These are phyloP conservation scores for Anticlea derivata DNA, from an alignment of 2,888 invertebrate species.

Conservation along the genomic window DNA sequence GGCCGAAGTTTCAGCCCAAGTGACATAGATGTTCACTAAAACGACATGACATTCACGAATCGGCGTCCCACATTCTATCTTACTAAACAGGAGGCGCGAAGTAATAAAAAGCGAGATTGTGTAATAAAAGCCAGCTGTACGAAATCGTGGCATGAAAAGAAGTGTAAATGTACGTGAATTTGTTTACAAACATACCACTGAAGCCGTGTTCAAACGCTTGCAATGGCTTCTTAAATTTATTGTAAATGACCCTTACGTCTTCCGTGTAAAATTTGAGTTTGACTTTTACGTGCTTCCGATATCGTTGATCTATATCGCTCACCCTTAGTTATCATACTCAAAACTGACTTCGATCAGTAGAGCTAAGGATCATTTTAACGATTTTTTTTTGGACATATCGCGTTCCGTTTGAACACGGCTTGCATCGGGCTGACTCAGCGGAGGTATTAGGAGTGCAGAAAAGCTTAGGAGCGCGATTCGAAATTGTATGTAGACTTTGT, in stretches of 20 bases:
- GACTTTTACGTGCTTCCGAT: too few species aligned
- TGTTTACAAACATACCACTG: slow-evolving; percentile 69
- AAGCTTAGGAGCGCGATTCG: slow-evolving; percentile 12
- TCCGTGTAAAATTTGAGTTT: too few species aligned
- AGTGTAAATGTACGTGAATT: slow-evolving; percentile 51
- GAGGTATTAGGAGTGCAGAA: slow-evolving; percentile 19
- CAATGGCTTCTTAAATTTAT: neutral
- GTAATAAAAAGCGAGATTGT: slow-evolving; percentile 63
- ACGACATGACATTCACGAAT: slow-evolving; percentile 42
- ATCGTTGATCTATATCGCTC: too few species aligned
- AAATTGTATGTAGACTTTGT: slow-evolving; percentile 1
- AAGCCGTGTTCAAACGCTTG: too few species aligned
- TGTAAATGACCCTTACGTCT: too few species aligned
- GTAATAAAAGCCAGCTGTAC: slow-evolving; percentile 68
- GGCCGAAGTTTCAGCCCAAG: slow-evolving; percentile 18
- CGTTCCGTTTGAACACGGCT: slow-evolving; percentile 9
- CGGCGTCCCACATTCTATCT: slow-evolving; percentile 48
- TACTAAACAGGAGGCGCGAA: slow-evolving; percentile 51
- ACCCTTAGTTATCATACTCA: too few species aligned
- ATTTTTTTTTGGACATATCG: too few species aligned
- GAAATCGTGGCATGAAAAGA: slow-evolving; percentile 59
- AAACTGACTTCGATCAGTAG: too few species aligned
- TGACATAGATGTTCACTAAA: slow-evolving; percentile 20
- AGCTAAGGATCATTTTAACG: too few species aligned
- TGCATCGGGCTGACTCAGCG: slow-evolving; percentile 3